Evolutionary conservation across 2,113 vertebrate genomes (phyloP).

Genomic region (Neomonachus schauinslandi): DNA sequence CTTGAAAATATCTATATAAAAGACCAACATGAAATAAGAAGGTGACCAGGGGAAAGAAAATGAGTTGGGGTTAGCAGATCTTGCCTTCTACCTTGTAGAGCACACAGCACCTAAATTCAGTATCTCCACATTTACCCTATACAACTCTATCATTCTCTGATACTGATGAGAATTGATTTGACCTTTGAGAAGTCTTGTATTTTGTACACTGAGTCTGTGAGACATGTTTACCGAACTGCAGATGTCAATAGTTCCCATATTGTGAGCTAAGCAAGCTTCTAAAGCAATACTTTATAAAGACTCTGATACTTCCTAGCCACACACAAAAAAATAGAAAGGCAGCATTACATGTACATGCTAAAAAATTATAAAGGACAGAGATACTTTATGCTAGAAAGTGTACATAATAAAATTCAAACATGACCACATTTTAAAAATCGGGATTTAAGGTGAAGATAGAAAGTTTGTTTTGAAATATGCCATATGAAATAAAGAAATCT

Average conservation of each 20-base stretch:
- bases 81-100: neutral
- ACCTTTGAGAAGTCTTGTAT: neutral
- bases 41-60: neutral
- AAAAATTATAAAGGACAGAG: neutral
- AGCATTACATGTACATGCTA: neutral
- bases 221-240: neutral
- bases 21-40: neutral
- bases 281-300: conserved; percentile 15
- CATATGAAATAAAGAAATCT: neutral
- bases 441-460: neutral
- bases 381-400: neutral
- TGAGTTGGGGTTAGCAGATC: neutral
- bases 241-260: neutral
- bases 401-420: conserved; percentile 9
- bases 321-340: neutral
- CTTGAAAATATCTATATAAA: neutral
- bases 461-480: neutral
- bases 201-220: neutral
- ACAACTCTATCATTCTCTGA: neutral
- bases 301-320: neutral
- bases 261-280: neutral
- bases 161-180: neutral
- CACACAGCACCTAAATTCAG: neutral
- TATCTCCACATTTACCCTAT: neutral
- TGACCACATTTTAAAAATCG: neutral